phyloP scores from a whole-genome alignment of 2,888 invertebrate genomes.

The Cremastinae sp. region DNA sequence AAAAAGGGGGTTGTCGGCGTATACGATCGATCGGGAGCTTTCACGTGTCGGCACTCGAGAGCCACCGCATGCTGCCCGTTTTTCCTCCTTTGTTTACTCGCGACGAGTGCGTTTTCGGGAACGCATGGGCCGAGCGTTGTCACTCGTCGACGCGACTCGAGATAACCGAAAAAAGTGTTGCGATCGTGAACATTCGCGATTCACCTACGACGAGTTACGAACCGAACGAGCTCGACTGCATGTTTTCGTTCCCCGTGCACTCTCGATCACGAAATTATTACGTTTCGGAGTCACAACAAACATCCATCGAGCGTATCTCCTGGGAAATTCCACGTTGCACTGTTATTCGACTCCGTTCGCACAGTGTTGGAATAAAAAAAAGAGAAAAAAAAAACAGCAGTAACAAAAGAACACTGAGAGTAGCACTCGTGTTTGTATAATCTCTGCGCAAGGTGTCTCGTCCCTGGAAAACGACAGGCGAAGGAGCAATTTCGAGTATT shows the following conservation, averaged over 20 bases:
- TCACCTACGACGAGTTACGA: slow-evolving; percentile 1
- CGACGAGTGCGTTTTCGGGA: background rate
- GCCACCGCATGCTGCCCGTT: slow-evolving; percentile 40
- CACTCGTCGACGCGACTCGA: background rate
- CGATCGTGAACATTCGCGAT: background rate
- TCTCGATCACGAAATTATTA: background rate
- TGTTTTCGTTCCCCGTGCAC: slow-evolving; percentile 4
- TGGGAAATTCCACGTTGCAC: slow-evolving; percentile 27
- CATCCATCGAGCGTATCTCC: slow-evolving; percentile 16
- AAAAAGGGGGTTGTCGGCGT: slow-evolving; percentile 43
- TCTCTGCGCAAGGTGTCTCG: background rate
- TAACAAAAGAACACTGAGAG: background rate
- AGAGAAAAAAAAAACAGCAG: slow-evolving; percentile 23
- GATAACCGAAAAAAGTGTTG: background rate
- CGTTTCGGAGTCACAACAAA: slow-evolving; percentile 7
- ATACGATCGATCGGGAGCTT: slow-evolving; percentile 55
- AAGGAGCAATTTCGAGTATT: too few species aligned
- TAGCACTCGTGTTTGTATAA: background rate
- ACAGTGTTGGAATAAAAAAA: background rate
- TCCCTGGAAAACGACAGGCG: background rate
- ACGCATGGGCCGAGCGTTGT: background rate
- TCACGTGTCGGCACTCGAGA: slow-evolving; percentile 50
- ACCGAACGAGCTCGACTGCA: slow-evolving; percentile 51
- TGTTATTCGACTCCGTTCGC: slow-evolving; percentile 1
- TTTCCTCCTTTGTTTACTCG: background rate